Base-by-base conservation (phyloP, 2,888 invertebrate species). In the Mythimna vitellina region DNA sequence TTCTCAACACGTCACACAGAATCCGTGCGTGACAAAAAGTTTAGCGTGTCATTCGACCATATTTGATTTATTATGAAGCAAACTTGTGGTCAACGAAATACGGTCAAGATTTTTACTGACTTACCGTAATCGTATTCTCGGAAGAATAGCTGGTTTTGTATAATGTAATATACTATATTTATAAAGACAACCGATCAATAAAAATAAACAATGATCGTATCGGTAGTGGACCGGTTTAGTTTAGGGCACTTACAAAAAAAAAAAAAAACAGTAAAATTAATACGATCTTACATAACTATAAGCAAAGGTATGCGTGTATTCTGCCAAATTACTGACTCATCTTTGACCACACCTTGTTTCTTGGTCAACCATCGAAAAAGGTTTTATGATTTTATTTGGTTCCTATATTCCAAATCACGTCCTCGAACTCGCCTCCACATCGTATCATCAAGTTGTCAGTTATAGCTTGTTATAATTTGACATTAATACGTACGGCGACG, bases 21-120 rank as follows among this genome's bases (percentile, higher is more conserved):
- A 25, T 57, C 64, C 69, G 68, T 69, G 81, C 78, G 81, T 81
- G 81, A 81, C 78, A 46, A 32, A 65, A 67, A 29, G 49, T 69
- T 72, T 80, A 32, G 69, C 82, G 53, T 66, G 80, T 77, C 68
- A 58, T 66, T 76, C 65, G 56, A 49, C 81, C 78, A 42, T 81
- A 69, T 80, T 80, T 69, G 72, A 66, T 66, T 69, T 81, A 61
- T 60, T 57, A 69, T 69, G 71, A 49, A 56, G 66, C 56, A 54
- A 69, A 81, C 60, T 65, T 81, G 71, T 57, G 77, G 60, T 64
- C 51, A 22, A n/a, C 65, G 46, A 38, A 76, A 56, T 81, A 61
- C 63, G 81, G 81, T 76, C 67, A 76, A 76, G 67, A 79, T 61
- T 67, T 49, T 70, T 57, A 65, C 29, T 14, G 29, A 51, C 22